Evolutionary conservation across 2,113 vertebrate genomes (phyloP).

Genomic region (Suncus etruscus): DNA sequence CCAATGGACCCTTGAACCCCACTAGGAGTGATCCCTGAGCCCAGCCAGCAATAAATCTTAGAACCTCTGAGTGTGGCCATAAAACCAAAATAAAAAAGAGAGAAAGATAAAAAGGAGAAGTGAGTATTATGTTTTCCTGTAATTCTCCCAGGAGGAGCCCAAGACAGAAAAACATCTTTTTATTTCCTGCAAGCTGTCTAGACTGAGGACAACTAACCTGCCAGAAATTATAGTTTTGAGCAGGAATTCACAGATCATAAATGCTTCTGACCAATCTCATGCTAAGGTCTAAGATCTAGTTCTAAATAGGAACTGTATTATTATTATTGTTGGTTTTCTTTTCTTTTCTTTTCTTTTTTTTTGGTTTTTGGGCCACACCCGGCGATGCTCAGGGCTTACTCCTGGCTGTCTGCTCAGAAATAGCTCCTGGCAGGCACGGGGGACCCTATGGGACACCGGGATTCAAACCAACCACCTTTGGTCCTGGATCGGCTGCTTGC

Average conservation of each 20-base stretch:
- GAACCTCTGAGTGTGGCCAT: too few relatives aligned
- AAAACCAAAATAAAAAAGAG: background rate
- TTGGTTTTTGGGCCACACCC: too few relatives aligned
- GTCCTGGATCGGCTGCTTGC: too few relatives aligned
- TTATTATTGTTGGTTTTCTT: background rate
- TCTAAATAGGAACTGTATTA: background rate
- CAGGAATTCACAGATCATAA: background rate
- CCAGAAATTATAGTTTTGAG: constrained; percentile 21
- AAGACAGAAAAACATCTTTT: background rate
- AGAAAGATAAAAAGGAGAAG: background rate
- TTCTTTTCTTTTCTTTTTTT: too few relatives aligned
- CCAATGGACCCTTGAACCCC: too few relatives aligned
- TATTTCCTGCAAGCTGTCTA: constrained; percentile 37
- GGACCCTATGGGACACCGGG: too few relatives aligned
- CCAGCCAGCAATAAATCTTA: too few relatives aligned
- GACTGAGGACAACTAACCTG: background rate
- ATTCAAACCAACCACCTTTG: too few relatives aligned
- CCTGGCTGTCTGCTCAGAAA: too few relatives aligned
- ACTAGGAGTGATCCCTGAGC: too few relatives aligned
- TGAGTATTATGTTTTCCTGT: background rate
- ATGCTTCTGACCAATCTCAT: background rate
- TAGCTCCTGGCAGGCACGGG: too few relatives aligned
- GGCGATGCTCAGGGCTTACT: too few relatives aligned
- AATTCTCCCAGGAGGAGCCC: background rate
- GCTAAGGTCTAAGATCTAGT: background rate